A percentile compares a stretch with the other conserved stretches of the same genome.
phyloP scores from a whole-genome alignment of 2,113 vertebrate species.

The Corythoichthys haematopterus region DNA sequence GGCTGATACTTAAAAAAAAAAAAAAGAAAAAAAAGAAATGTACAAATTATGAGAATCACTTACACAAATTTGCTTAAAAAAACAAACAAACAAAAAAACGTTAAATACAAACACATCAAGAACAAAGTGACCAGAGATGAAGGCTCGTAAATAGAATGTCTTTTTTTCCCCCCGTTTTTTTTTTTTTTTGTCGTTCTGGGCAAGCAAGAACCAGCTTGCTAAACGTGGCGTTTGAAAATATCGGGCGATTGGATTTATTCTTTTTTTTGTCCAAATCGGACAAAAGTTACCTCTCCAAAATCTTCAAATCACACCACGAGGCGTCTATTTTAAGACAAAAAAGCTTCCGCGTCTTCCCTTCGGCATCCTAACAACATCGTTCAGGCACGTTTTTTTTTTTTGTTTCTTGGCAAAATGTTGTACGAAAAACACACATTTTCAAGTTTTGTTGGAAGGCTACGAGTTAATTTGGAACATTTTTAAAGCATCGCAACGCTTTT shows the following conservation, averaged over 20 bases:
- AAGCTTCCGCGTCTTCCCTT: conserved; percentile 59
- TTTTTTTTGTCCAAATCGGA: not conserved
- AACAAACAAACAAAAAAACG: conserved; percentile 49
- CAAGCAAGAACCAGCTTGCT: conserved; percentile 98
- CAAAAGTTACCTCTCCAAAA: not conserved
- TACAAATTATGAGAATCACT: conserved; percentile 89
- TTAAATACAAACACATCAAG: conserved; percentile 76
- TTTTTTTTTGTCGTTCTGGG: conserved; percentile 47
- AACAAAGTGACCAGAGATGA: conserved; percentile 47
- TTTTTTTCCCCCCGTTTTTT: conserved; percentile 16
- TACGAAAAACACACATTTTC: conserved; percentile 11
- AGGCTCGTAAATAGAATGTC: conserved; percentile 29
- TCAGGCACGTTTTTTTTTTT: conserved; percentile 3
- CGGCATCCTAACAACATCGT: conserved; percentile 50
- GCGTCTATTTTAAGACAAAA: not conserved
- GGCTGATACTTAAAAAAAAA: conserved; percentile 79
- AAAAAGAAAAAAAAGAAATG: conserved; percentile 84
- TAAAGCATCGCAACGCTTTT: not conserved
- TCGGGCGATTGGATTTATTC: too few relatives aligned
- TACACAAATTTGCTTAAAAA: conserved; percentile 76
- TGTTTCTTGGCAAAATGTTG: conserved; percentile 6
- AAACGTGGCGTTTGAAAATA: conserved; percentile 9
- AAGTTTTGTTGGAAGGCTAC: conserved; percentile 13
- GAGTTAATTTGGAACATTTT: not conserved
- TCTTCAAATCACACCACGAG: not conserved